Percentiles rank a stretch among this genome's conserved stretches.
These are phyloP conservation scores for Coboldia fuscipes DNA, from an alignment of 1,140 invertebrate genomes.

Conservation along the genomic window DNA sequence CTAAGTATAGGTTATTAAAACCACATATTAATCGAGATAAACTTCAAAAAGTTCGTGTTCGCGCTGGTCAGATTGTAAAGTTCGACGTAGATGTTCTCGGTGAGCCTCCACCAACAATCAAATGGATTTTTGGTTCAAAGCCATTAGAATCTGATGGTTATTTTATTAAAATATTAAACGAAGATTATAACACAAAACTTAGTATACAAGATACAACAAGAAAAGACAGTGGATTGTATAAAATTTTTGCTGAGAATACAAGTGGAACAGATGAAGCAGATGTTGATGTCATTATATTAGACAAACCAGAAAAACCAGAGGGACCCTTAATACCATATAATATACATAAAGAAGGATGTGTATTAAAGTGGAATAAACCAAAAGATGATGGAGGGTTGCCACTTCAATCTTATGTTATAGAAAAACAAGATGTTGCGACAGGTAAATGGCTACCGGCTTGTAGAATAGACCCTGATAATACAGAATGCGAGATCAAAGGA, in stretches of 20 bases:
- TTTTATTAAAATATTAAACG: constrained; percentile 65
- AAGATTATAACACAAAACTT: constrained; percentile 82
- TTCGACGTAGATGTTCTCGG: constrained; percentile 87
- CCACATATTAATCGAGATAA: constrained; percentile 83
- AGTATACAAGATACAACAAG: constrained; percentile 58
- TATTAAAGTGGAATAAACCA: constrained; percentile 86
- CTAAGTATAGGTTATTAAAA: constrained; percentile 76
- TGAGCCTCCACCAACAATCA: constrained; percentile 81
- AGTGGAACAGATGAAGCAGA: constrained; percentile 86
- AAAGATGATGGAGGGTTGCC: constrained; percentile 89
- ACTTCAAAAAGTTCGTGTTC: constrained; percentile 66
- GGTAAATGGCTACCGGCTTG: constrained; percentile 77
- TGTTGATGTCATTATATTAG: constrained; percentile 79
- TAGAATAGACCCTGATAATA: constrained; percentile 38
- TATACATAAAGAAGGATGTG: constrained; percentile 87
- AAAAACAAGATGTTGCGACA: constrained; percentile 76
- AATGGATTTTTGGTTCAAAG: constrained; percentile 54
- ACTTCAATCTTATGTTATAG: constrained; percentile 70
- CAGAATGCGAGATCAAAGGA: constrained; percentile 79
- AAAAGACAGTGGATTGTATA: constrained; percentile 77
- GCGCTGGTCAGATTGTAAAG: constrained; percentile 78
- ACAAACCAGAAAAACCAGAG: constrained; percentile 85
- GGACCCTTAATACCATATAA: constrained; percentile 83
- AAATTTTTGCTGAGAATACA: constrained; percentile 73
- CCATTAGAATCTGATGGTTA: constrained; percentile 21